Percentiles rank a stretch among this genome's conserved stretches.
These are phyloP conservation scores for Macrocentrus cingulum DNA, from an alignment of 1,140 invertebrate genomes.

Conservation along the genomic window DNA sequence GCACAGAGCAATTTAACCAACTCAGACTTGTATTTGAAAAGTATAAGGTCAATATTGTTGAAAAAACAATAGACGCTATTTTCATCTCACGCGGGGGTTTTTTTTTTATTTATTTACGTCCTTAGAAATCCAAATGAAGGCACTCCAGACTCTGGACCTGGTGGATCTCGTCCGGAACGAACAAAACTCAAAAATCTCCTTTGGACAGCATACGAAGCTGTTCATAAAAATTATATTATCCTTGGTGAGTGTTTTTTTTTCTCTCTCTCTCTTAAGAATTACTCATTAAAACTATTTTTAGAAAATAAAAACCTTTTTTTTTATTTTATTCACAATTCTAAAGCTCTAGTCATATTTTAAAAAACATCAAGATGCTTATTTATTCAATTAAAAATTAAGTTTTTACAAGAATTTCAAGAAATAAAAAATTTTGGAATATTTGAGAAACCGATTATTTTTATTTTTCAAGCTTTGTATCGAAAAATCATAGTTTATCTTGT, in stretches of 20 bases:
- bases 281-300: too few relatives aligned
- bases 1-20: not conserved
- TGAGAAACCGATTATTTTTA: too few relatives aligned
- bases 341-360: too few relatives aligned
- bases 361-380: too few relatives aligned
- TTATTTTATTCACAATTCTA: too few relatives aligned
- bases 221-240: constrained; percentile 91
- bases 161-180: constrained; percentile 70
- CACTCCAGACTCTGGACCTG: constrained; percentile 67
- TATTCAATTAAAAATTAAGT: too few relatives aligned
- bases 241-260: constrained; percentile 66
- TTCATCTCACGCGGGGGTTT: not conserved
- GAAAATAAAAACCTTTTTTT: too few relatives aligned
- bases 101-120: not conserved
- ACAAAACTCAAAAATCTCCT: constrained; percentile 81
- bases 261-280: constrained; percentile 12
- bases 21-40: not conserved
- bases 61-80: too few relatives aligned
- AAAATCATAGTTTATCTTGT: too few relatives aligned
- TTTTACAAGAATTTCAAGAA: too few relatives aligned
- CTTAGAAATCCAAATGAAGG: constrained; percentile 84
- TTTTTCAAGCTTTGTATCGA: too few relatives aligned
- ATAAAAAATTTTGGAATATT: too few relatives aligned
- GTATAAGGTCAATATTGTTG: constrained; percentile 1
- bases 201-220: constrained; percentile 88